Evolutionary conservation across 2,113 vertebrate genomes (phyloP), one percentile per base, ranked within the genome.

Genomic region (Ceyx melanurus): DNA sequence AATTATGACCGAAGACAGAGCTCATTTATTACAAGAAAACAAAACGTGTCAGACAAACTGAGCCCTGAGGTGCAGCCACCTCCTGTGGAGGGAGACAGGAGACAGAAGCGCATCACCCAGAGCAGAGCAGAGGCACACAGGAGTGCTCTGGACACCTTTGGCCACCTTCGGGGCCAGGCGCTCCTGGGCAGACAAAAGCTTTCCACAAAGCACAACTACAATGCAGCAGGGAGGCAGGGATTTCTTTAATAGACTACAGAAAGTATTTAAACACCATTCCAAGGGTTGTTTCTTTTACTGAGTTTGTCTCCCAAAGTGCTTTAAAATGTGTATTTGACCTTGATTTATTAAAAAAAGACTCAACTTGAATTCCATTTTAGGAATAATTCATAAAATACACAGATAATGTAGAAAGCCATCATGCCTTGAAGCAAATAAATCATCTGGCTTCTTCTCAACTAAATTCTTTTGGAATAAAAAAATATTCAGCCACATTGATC

Each of bases 381-480:
- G 80, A 96, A 86, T 86, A 94, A 95, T 91, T 91, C 60, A 86
- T 57, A 71, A 89, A 89, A 86, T 78, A 56, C 54, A 88, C 35
- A 86, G 89, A 92, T 81, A 90, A 82, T 60, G 42, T 60, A 86
- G 64, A 92, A 91, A 88, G 68, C 56, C 68, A 73, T 68, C 26
- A 4, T 88, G 82, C 80, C 86, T 76, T 75, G 72, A 64, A 77
- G 94, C 43, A 84, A 93, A 64, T 72, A 82, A 90, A 89, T 86
- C 53, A 56, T 86, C 68, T 56, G 88, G 87, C 75, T 90, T 80
- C 87, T 93, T 95, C 92, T 90, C 93, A 95, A 77, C 61, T 51
- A 90, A 86, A 92, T 95, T 93, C 94, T 89, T 96, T 89, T 77
- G 60, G 42, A 94, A 83, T 46, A 92, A 71, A 22, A 22, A 96